Conservation (phyloP, 2,797 vertebrate species). For the Hippopotamyrus pictus region DNA sequence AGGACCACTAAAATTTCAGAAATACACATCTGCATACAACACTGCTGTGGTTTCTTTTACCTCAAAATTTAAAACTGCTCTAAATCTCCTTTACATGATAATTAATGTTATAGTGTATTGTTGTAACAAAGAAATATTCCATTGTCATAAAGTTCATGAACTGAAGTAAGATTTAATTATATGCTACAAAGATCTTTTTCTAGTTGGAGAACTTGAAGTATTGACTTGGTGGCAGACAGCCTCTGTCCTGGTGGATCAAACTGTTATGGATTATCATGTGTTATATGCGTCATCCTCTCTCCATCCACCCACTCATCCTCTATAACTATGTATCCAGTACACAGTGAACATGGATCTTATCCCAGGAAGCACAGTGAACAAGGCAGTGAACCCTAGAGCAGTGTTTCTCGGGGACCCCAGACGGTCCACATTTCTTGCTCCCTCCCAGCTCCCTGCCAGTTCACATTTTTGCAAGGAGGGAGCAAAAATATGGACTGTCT, state of each 20-base stretch:
- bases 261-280: background rate
- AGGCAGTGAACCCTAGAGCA: background rate
- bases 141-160: background rate
- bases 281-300: background rate
- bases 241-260: background rate
- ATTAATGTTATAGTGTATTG: background rate
- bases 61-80: background rate
- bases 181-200: background rate
- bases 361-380: background rate
- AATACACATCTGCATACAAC: background rate
- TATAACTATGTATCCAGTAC: background rate
- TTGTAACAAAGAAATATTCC: background rate
- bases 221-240: background rate
- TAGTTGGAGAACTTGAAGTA: background rate
- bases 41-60: background rate
- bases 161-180: background rate
- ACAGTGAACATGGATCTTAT: background rate
- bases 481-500: background rate
- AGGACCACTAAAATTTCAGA: background rate
- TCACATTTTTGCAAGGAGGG: background rate
- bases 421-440: background rate
- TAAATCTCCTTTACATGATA: background rate
- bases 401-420: background rate
- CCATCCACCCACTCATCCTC: background rate
- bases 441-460: background rate